These are phyloP conservation scores for Rana temporaria DNA, from an alignment of 2,113 vertebrate species.

Conservation along the genomic window DNA sequence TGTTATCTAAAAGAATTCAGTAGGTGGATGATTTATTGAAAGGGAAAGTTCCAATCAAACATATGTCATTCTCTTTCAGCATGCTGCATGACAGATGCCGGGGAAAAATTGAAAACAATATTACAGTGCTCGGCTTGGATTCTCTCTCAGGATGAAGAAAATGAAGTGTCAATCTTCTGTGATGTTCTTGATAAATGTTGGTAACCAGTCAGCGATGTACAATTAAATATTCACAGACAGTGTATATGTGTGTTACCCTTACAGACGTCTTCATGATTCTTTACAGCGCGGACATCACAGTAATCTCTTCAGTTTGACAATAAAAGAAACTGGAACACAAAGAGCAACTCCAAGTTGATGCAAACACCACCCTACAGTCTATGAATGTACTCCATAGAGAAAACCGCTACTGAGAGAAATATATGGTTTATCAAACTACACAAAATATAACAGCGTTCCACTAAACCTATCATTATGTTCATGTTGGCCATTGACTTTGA, in stretches of 20 bases:
- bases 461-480: no score
- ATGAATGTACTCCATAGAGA: no score
- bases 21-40: constrained; percentile 43
- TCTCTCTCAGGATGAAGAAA: constrained; percentile 8
- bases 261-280: neutral
- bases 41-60: constrained; percentile 41
- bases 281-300: no score
- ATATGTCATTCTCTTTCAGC: constrained; percentile 47
- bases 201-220: neutral
- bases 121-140: constrained; percentile 18
- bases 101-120: constrained; percentile 37
- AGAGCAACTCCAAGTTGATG: no score
- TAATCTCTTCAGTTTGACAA: no score
- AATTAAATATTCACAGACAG: constrained; percentile 14
- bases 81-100: constrained; percentile 47
- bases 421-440: no score
- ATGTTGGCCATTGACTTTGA: no score
- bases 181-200: constrained; percentile 20
- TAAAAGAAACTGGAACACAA: no score
- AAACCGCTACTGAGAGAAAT: no score
- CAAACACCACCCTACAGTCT: no score
- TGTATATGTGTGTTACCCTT: neutral
- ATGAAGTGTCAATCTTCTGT: constrained; percentile 33
- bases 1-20: constrained; percentile 14
- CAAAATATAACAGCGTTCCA: no score